A percentile compares a stretch with the other conserved stretches of the same genome.
phyloP scores from a whole-genome alignment of 2,888 invertebrate species.

The Oeneis ivallda region DNA sequence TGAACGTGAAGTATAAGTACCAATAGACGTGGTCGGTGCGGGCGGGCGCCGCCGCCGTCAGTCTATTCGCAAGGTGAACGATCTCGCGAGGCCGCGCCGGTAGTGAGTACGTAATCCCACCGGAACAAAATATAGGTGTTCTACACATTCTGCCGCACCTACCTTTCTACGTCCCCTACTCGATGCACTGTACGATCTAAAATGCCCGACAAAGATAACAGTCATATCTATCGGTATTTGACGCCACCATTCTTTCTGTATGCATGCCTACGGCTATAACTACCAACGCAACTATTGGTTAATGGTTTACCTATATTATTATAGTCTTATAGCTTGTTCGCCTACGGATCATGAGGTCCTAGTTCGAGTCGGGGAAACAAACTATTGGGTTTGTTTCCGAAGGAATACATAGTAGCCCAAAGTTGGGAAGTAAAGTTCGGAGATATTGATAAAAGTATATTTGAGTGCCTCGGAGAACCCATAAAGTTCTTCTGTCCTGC shows the following conservation, averaged over 20 bases:
- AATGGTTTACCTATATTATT: too few species aligned
- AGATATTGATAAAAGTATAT: too few species aligned
- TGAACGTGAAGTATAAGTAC: constrained; percentile 63
- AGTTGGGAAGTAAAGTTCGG: too few species aligned
- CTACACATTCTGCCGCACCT: constrained; percentile 34
- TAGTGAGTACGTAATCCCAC: constrained; percentile 39
- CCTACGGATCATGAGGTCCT: too few species aligned
- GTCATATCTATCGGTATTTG: constrained; percentile 39
- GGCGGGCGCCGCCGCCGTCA: constrained; percentile 45
- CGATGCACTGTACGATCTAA: constrained; percentile 40
- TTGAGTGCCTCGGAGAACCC: too few species aligned
- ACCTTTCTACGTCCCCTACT: constrained; percentile 32
- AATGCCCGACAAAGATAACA: constrained; percentile 42
- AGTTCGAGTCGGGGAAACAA: too few species aligned
- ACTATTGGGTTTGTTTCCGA: too few species aligned
- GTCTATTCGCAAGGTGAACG: constrained; percentile 73
- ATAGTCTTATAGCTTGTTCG: too few species aligned
- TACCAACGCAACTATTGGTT: too few species aligned
- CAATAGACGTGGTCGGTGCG: constrained; percentile 55
- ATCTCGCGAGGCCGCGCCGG: constrained; percentile 68
- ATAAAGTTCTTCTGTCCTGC: too few species aligned
- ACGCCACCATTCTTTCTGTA: not conserved
- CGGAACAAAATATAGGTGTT: constrained; percentile 47
- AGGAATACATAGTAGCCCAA: too few species aligned
- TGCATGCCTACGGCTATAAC: not conserved